phyloP scores from a whole-genome alignment of 2,113 vertebrate species.

The Tyrannus savana region DNA sequence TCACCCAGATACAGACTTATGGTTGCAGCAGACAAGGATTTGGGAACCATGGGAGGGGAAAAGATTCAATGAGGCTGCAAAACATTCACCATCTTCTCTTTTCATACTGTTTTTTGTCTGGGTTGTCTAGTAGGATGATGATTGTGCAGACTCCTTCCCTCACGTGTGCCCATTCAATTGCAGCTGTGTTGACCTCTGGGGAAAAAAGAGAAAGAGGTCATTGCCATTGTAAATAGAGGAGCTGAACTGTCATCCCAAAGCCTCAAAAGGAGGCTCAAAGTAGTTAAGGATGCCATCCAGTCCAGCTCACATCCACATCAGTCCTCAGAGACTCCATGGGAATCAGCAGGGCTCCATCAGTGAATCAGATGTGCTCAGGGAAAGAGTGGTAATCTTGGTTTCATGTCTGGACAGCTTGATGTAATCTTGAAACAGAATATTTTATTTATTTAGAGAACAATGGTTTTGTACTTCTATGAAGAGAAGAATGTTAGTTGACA shows the following conservation, averaged over 20 bases:
- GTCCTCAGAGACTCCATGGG: not conserved
- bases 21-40: not conserved
- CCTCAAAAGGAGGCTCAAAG: not conserved
- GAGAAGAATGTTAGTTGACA: not conserved
- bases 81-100: not conserved
- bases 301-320: not conserved
- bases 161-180: not conserved
- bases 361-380: not conserved
- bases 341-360: not conserved
- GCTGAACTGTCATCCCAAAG: not conserved
- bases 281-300: not conserved
- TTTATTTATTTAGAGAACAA: not conserved
- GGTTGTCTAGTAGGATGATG: not conserved
- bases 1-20: not conserved
- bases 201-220: not conserved
- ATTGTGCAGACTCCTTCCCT: not conserved
- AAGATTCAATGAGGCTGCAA: not conserved
- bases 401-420: not conserved
- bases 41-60: not conserved
- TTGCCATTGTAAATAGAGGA: not conserved
- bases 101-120: not conserved
- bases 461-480: not conserved
- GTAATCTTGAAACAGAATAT: not conserved
- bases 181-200: not conserved
- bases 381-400: not conserved